Conservation (phyloP, 2,888 invertebrate genomes). For the Hypomecis punctinalis region DNA sequence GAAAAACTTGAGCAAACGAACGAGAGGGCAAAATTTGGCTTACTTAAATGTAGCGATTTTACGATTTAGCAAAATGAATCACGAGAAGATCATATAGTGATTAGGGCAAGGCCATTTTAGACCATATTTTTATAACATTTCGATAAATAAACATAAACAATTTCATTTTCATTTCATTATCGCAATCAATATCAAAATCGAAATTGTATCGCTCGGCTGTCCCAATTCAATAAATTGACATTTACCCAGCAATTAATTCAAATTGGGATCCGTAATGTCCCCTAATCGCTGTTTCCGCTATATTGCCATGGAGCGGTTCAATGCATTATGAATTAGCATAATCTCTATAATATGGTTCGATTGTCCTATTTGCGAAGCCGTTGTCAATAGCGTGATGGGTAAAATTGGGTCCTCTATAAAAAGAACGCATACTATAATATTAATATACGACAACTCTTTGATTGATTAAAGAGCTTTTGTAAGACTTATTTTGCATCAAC, state of each 20-base stretch:
- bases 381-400: neutral
- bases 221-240: constrained; percentile 22
- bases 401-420: neutral
- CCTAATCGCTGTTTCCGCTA: constrained; percentile 28
- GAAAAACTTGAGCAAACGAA: no score
- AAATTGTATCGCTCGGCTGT: constrained; percentile 16
- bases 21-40: no score
- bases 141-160: no score
- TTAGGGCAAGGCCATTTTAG: no score
- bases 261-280: constrained; percentile 28
- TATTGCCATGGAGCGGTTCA: constrained; percentile 16
- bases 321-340: constrained; percentile 20
- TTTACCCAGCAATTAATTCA: constrained; percentile 32
- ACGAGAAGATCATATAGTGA: no score
- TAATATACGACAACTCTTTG: no score
- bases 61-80: no score
- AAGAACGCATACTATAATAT: neutral
- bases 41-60: no score
- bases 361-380: constrained; percentile 14
- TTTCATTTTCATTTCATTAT: no score
- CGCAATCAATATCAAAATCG: constrained; percentile 10
- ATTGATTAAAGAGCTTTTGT: no score
- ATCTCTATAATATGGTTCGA: constrained; percentile 14
- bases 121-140: no score
- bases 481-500: no score